Percentiles rank a stretch among this genome's conserved stretches.
Evolutionary conservation across 2,888 invertebrate species (phyloP).

Genomic region (Nowickia ferox): DNA sequence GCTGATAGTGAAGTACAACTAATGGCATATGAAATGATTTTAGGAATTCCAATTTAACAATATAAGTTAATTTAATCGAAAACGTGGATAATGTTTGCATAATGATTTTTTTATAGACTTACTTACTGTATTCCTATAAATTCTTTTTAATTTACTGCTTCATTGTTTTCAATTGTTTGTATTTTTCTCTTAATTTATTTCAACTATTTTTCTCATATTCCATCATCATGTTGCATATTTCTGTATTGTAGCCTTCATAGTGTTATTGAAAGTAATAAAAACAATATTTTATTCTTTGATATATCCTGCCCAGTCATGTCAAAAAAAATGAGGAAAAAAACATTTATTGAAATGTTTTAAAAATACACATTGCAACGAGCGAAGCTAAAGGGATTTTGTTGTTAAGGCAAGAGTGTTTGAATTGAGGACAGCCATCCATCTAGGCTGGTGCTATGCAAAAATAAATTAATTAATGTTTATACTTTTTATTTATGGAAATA

Average conservation of each 20-base stretch:
- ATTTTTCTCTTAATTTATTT: slow-evolving; percentile 30
- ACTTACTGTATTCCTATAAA: neutral
- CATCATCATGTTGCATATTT: slow-evolving; percentile 31
- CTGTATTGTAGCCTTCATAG: slow-evolving; percentile 19
- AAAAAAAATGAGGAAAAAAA: slow-evolving; percentile 27
- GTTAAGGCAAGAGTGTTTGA: neutral
- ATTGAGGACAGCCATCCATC: neutral
- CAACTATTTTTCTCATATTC: slow-evolving; percentile 11
- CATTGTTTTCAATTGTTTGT: slow-evolving; percentile 47
- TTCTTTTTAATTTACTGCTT: slow-evolving; percentile 40
- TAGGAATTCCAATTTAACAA: neutral
- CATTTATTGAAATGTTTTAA: slow-evolving; percentile 22
- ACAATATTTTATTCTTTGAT: slow-evolving; percentile 43
- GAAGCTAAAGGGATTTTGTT: neutral
- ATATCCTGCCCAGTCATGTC: slow-evolving; percentile 48
- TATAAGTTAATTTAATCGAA: neutral
- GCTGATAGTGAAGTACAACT: neutral
- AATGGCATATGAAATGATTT: slow-evolving; percentile 25
- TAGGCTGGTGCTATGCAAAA: neutral
- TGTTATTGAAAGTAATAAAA: slow-evolving; percentile 46
- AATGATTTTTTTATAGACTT: neutral
- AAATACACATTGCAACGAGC: neutral
- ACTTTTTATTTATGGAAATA: neutral
- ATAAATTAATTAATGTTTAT: neutral
- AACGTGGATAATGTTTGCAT: neutral